Percentiles rank a stretch among this genome's conserved stretches.
Conservation (phyloP, 2,113 vertebrate genomes). For the Silurus meridionalis region DNA sequence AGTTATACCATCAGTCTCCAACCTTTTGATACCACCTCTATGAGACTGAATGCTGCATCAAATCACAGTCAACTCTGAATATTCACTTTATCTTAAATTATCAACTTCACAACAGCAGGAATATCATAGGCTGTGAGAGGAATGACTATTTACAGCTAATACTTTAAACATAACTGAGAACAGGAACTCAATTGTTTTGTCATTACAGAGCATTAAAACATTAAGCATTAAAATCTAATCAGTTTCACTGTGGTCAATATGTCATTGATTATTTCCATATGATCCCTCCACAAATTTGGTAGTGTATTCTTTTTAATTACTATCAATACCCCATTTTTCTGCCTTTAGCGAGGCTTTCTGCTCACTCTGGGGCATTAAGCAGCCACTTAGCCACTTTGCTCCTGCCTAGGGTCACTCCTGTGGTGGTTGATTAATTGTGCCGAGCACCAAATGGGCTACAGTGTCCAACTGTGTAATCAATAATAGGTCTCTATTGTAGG, state of each 20-base stretch:
- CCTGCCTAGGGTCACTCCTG: not conserved
- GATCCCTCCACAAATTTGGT: not conserved
- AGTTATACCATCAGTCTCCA: too few relatives aligned
- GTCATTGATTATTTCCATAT: not conserved
- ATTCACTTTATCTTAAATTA: too few relatives aligned
- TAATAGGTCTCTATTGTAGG: not conserved
- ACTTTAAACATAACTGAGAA: too few relatives aligned
- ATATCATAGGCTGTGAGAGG: too few relatives aligned
- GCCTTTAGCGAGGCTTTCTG: not conserved
- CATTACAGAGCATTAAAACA: too few relatives aligned
- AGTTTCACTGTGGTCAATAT: not conserved
- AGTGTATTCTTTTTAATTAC: not conserved
- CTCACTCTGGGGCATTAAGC: not conserved
- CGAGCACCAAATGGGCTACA: not conserved
- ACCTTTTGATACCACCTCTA: too few relatives aligned
- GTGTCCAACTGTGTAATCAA: not conserved
- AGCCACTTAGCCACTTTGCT: not conserved
- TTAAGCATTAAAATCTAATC: not conserved
- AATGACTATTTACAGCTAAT: too few relatives aligned
- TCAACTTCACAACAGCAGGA: too few relatives aligned
- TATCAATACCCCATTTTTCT: not conserved
- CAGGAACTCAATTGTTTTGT: too few relatives aligned
- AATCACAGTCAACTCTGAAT: too few relatives aligned
- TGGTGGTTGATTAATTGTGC: not conserved
- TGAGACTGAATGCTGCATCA: too few relatives aligned